phyloP scores from a whole-genome alignment of 2,113 vertebrate genomes.

The Ochotona curzoniae region DNA sequence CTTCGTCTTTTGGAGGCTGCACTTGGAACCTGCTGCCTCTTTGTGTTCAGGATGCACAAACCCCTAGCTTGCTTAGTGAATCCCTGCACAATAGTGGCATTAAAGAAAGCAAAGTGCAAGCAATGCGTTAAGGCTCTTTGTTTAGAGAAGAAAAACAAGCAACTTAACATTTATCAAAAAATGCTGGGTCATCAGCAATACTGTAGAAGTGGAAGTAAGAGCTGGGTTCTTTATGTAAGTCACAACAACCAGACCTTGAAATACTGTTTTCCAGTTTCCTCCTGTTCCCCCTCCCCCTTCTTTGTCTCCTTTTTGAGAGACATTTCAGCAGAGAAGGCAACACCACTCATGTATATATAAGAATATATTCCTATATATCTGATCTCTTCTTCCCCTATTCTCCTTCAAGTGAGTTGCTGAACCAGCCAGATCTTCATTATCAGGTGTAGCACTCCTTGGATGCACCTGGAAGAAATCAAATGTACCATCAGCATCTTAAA shows the following conservation, averaged over 20 bases:
- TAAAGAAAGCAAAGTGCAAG: slow-evolving; percentile 44
- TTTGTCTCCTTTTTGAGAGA: background rate
- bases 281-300: background rate
- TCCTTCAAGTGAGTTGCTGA: background rate
- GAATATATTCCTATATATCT: background rate
- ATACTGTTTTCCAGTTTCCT: background rate
- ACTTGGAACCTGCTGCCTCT: slow-evolving; percentile 59
- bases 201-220: background rate
- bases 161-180: slow-evolving; percentile 51
- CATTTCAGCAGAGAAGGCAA: slow-evolving; percentile 14
- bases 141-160: slow-evolving; percentile 66
- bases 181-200: background rate
- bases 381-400: background rate
- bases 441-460: background rate
- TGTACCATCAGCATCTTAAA: slow-evolving; percentile 1
- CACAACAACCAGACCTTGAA: background rate
- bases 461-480: background rate
- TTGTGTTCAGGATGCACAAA: slow-evolving; percentile 53
- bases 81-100: slow-evolving; percentile 59
- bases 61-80: slow-evolving; percentile 20
- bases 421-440: slow-evolving; percentile 20
- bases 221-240: background rate
- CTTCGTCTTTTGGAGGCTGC: slow-evolving; percentile 1
- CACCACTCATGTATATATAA: background rate
- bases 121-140: slow-evolving; percentile 50